Conservation (phyloP, 1,140 invertebrate genomes). For the Musca domestica region DNA sequence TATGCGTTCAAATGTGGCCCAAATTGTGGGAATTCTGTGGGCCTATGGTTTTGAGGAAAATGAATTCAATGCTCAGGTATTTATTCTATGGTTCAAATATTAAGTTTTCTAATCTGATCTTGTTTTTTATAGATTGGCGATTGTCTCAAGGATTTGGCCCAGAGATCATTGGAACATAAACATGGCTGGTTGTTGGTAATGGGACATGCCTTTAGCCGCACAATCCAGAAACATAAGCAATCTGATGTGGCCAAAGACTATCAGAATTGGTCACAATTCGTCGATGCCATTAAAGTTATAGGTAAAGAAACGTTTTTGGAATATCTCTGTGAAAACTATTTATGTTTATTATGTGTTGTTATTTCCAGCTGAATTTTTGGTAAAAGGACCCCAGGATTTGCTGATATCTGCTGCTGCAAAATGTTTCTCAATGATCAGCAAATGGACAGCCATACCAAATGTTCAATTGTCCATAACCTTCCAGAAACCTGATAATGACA, state of each 20-base stretch:
- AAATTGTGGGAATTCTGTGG: conserved; percentile 47
- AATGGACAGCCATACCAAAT: conserved; percentile 46
- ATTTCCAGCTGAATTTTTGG: conserved; percentile 37
- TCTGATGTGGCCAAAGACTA: conserved; percentile 30
- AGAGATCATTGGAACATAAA: conserved; percentile 46
- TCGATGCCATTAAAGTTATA: conserved; percentile 42
- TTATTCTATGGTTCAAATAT: neutral
- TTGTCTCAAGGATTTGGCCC: conserved; percentile 35
- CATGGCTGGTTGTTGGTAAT: conserved; percentile 50
- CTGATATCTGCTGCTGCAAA: conserved; percentile 50
- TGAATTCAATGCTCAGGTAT: conserved; percentile 41
- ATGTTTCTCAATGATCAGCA: conserved; percentile 52
- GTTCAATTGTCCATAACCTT: conserved; percentile 43
- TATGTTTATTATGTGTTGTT: neutral
- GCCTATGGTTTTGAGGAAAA: conserved; percentile 42
- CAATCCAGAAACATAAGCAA: conserved; percentile 31
- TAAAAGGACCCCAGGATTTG: conserved; percentile 47
- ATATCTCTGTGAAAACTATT: neutral
- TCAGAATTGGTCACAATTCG: conserved; percentile 42
- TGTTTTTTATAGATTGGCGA: conserved; percentile 32
- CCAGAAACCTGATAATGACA: conserved; percentile 26
- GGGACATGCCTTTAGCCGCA: conserved; percentile 46
- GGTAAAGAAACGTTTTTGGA: conserved; percentile 27
- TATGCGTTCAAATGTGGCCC: conserved; percentile 45
- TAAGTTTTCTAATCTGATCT: neutral